Conservation (phyloP, 2,888 invertebrate genomes). For the Diadromus collaris region DNA sequence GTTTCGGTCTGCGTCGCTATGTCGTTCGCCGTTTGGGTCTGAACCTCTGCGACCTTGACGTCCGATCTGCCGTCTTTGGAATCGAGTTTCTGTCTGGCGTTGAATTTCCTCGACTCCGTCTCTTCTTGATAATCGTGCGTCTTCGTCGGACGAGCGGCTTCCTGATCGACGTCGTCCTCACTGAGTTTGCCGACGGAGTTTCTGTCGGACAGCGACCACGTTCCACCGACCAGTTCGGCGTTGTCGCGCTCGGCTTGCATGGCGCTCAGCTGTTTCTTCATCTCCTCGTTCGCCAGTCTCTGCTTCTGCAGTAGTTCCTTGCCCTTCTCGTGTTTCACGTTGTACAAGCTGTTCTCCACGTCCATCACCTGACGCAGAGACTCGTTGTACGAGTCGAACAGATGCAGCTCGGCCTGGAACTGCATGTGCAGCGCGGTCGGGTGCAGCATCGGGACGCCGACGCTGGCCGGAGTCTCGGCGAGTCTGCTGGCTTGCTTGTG, state of each 20-base stretch:
- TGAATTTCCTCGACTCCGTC: slow-evolving; percentile 17
- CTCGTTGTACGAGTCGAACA: slow-evolving; percentile 84
- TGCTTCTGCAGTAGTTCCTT: slow-evolving; percentile 68
- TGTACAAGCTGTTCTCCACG: slow-evolving; percentile 80
- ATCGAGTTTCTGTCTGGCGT: background rate
- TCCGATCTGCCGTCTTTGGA: slow-evolving; percentile 60
- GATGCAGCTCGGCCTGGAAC: slow-evolving; percentile 83
- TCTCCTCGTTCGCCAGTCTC: slow-evolving; percentile 69
- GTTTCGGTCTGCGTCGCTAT: slow-evolving; percentile 78
- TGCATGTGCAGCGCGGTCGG: slow-evolving; percentile 83
- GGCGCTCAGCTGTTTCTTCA: slow-evolving; percentile 63
- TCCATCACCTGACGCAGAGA: slow-evolving; percentile 82
- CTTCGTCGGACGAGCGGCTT: background rate
- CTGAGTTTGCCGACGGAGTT: background rate
- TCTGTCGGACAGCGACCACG: slow-evolving; percentile 11
- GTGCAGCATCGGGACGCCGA: slow-evolving; percentile 66
- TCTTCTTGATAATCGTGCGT: slow-evolving; percentile 15
- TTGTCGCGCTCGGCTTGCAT: slow-evolving; percentile 59
- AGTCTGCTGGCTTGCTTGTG: slow-evolving; percentile 35
- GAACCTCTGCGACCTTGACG: slow-evolving; percentile 77
- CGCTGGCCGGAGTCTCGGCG: slow-evolving; percentile 29
- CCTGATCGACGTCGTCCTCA: background rate
- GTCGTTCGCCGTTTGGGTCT: slow-evolving; percentile 78
- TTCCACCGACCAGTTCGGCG: slow-evolving; percentile 4
- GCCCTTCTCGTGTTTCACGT: slow-evolving; percentile 68